Evolutionary conservation across 2,113 vertebrate species (phyloP).

Genomic region (Apteryx mantelli): DNA sequence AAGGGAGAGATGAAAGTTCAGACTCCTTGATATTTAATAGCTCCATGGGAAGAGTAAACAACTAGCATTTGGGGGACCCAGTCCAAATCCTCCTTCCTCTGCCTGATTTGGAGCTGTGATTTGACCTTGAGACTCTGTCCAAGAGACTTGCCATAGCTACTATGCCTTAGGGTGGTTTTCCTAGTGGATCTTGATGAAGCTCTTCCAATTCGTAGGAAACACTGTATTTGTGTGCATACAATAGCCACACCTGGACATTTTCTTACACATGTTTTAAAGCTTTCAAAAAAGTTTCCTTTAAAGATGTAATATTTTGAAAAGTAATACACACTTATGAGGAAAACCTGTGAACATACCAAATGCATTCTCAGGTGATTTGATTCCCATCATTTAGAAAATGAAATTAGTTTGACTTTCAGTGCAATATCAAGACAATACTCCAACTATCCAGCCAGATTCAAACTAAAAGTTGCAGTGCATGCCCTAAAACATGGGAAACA

Average conservation of each 20-base stretch:
- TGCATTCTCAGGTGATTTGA: neutral
- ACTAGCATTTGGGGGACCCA: fast-evolving
- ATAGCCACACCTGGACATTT: neutral
- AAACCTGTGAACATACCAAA: neutral
- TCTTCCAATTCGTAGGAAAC: neutral
- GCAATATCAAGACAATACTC: neutral
- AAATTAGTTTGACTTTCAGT: neutral
- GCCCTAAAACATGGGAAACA: neutral
- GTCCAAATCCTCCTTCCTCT: neutral
- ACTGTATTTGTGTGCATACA: fast-evolving
- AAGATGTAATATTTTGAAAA: neutral
- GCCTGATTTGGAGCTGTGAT: neutral
- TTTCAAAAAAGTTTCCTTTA: neutral
- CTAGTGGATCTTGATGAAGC: neutral
- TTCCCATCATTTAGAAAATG: neutral
- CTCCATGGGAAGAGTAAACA: neutral
- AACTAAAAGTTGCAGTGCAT: neutral
- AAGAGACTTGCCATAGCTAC: neutral
- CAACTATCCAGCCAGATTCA: neutral
- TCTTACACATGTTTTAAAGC: fast-evolving
- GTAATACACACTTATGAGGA: fast-evolving
- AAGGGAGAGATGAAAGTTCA: neutral
- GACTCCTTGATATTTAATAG: neutral
- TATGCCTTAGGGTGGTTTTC: neutral
- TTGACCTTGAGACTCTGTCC: neutral